These are phyloP conservation scores for Cyprinella venusta DNA, from an alignment of 2,797 vertebrate species.

Conservation along the genomic window DNA sequence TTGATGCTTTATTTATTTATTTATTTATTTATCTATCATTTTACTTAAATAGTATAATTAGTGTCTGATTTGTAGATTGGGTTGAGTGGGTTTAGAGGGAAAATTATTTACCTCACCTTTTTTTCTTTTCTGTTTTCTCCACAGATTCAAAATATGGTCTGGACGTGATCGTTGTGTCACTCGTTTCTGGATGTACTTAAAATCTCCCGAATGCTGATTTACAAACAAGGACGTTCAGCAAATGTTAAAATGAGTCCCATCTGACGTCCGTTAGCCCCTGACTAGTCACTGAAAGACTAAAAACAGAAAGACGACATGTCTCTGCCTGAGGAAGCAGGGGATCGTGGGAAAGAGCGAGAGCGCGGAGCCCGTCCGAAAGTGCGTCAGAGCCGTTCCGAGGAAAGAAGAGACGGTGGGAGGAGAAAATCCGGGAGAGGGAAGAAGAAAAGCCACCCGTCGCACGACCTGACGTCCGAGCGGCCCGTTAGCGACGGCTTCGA, in stretches of 20 bases:
- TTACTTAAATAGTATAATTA: not conserved
- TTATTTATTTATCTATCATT: not conserved
- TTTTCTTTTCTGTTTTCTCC: not conserved
- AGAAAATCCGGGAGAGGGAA: constrained; percentile 75
- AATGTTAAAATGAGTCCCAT: not conserved
- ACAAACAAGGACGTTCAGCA: too few species aligned
- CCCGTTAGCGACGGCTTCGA: constrained; percentile 82
- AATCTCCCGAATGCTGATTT: not conserved
- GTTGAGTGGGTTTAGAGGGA: not conserved
- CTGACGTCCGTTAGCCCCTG: not conserved
- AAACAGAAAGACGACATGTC: constrained; percentile 11
- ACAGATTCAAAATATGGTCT: not conserved
- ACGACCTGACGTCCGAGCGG: constrained; percentile 67
- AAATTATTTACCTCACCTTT: not conserved
- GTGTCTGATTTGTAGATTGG: too few species aligned
- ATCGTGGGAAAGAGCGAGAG: constrained; percentile 78
- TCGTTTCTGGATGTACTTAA: not conserved
- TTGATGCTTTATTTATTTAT: not conserved
- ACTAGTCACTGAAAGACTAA: not conserved
- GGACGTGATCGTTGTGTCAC: not conserved
- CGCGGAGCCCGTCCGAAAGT: constrained; percentile 84
- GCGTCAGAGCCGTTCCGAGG: constrained; percentile 81
- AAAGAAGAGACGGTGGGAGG: constrained; percentile 73
- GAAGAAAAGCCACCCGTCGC: constrained; percentile 72
- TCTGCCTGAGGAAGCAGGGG: constrained; percentile 74